Percentiles rank a stretch among this genome's conserved stretches.
These are phyloP conservation scores for Caenorhabditis japonica DNA, from an alignment of 2,888 invertebrate species.

Conservation along the genomic window DNA sequence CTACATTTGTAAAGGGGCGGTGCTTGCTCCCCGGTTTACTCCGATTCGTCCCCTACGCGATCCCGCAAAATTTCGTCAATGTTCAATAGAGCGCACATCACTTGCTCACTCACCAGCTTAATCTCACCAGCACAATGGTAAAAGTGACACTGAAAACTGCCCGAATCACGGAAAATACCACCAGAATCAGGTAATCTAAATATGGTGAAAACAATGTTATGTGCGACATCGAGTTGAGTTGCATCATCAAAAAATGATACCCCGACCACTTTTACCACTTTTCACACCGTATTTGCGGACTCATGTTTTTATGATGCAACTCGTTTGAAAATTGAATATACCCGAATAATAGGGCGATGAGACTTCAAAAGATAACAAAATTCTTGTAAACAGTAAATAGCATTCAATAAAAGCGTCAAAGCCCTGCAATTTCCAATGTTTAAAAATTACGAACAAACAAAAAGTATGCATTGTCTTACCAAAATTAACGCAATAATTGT, in stretches of 20 bases:
- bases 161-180: conserved; percentile 17
- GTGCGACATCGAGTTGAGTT: too few species aligned
- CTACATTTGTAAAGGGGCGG: too few species aligned
- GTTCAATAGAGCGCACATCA: too few species aligned
- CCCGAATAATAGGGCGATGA: conserved; percentile 14
- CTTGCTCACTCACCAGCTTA: conserved; percentile 39
- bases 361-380: conserved; percentile 15
- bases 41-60: too few species aligned
- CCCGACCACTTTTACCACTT: too few species aligned
- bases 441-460: not conserved
- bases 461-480: conserved; percentile 8
- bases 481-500: conserved; percentile 18
- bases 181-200: conserved; percentile 23
- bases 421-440: conserved; percentile 6
- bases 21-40: too few species aligned
- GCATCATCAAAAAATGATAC: too few species aligned
- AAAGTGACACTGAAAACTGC: conserved; percentile 20
- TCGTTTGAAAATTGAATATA: not conserved
- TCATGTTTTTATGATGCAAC: too few species aligned
- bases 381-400: conserved; percentile 23
- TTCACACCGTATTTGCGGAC: too few species aligned
- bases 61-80: too few species aligned
- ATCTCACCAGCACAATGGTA: conserved; percentile 26
- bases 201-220: too few species aligned
- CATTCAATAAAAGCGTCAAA: conserved; percentile 23